A percentile compares a stretch with the other conserved stretches of the same genome.
phyloP scores from a whole-genome alignment of 2,797 vertebrate species.

The Poecilia velifera region DNA sequence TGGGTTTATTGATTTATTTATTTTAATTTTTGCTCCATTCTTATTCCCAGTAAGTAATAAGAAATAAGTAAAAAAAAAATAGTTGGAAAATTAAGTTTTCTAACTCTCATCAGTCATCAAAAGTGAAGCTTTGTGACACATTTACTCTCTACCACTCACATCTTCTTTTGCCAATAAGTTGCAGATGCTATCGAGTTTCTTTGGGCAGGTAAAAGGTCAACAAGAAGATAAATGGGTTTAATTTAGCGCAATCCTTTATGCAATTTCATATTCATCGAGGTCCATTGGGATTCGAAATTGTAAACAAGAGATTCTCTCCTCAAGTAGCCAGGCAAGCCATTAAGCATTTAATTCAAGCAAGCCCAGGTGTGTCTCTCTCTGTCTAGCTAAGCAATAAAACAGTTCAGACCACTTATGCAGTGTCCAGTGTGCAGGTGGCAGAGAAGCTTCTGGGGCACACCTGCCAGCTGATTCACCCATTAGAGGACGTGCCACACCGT shows the following conservation, averaged over 20 bases:
- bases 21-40: not conserved
- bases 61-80: too few relatives aligned
- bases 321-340: slow-evolving; percentile 53
- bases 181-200: slow-evolving; percentile 12
- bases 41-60: not conserved
- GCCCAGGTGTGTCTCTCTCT: slow-evolving; percentile 66
- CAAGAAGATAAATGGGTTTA: slow-evolving; percentile 8
- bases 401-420: slow-evolving; percentile 69
- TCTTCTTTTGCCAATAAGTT: slow-evolving; percentile 4
- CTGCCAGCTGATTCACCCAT: slow-evolving; percentile 79
- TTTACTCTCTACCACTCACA: slow-evolving; percentile 5
- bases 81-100: not conserved
- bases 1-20: not conserved
- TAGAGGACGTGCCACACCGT: slow-evolving; percentile 63
- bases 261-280: slow-evolving; percentile 24
- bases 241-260: slow-evolving; percentile 13
- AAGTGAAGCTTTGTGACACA: not conserved
- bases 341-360: slow-evolving; percentile 66
- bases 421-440: slow-evolving; percentile 70
- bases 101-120: slow-evolving; percentile 21
- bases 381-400: slow-evolving; percentile 65
- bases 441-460: slow-evolving; percentile 77
- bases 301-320: slow-evolving; percentile 6
- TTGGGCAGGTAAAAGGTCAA: not conserved
- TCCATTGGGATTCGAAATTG: slow-evolving; percentile 13